Percentiles rank a stretch among this genome's conserved stretches.
Conservation (phyloP, 1,140 invertebrate species). For the Ruditapes philippinarum region DNA sequence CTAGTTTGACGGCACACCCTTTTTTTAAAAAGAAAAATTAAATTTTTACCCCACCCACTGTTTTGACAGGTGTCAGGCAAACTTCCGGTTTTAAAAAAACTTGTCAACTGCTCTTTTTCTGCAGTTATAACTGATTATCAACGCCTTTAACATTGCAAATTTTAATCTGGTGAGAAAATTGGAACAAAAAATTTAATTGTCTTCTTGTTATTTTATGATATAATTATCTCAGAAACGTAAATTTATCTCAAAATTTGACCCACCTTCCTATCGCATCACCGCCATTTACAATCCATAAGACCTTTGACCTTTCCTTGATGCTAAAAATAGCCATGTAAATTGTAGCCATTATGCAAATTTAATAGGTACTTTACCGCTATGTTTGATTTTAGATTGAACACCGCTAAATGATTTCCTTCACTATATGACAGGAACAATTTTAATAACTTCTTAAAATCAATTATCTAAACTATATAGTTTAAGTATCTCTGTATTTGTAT, state of each 20-base stretch:
- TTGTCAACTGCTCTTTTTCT: slow-evolving; percentile 26
- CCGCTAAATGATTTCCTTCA: neutral
- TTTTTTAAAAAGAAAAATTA: neutral
- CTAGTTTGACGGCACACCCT: too few species aligned
- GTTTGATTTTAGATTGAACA: neutral
- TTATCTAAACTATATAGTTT: too few species aligned
- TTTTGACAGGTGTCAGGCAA: slow-evolving; percentile 26
- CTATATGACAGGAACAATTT: too few species aligned
- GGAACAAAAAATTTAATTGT: neutral
- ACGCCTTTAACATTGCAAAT: too few species aligned
- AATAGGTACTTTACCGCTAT: too few species aligned
- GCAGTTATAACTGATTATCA: neutral
- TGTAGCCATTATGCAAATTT: neutral
- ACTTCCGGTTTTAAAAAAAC: slow-evolving; percentile 38
- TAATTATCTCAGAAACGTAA: neutral
- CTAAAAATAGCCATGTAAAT: neutral
- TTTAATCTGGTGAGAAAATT: neutral
- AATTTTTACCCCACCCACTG: slow-evolving; percentile 45
- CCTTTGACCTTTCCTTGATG: slow-evolving; percentile 1
- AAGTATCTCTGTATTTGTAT: too few species aligned
- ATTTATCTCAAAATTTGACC: slow-evolving; percentile 10
- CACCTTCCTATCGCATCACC: slow-evolving; percentile 36
- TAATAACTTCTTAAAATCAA: too few species aligned
- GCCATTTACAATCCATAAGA: slow-evolving; percentile 18
- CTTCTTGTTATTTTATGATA: neutral